Conservation (phyloP, 2,888 invertebrate species). For the Rapana venosa region DNA sequence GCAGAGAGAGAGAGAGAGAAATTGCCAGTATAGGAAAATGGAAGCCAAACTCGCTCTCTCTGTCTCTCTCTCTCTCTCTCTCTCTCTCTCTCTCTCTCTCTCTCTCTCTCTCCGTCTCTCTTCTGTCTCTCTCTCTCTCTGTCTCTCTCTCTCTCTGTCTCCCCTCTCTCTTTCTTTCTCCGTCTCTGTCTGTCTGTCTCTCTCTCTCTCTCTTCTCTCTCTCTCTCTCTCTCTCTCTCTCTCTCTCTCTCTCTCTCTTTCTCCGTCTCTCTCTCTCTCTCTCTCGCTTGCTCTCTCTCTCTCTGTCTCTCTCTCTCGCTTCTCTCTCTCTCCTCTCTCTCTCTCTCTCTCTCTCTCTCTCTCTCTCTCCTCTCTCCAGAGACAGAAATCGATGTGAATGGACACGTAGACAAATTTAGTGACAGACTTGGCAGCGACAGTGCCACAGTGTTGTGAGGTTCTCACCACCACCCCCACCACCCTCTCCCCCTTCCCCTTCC, state of each 20-base stretch:
- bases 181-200: neutral
- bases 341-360: too few relatives aligned
- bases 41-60: neutral
- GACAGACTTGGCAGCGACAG: too few relatives aligned
- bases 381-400: neutral
- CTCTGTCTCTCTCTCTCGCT: neutral
- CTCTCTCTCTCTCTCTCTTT: neutral
- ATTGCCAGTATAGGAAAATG: too few relatives aligned
- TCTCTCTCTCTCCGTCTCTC: neutral
- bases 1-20: too few relatives aligned
- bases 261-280: neutral
- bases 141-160: neutral
- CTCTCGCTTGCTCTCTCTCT: neutral
- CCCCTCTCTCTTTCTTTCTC: neutral
- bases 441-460: too few relatives aligned
- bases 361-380: neutral
- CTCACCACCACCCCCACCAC: too few relatives aligned
- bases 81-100: neutral
- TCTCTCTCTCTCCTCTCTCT: neutral
- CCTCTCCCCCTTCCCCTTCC: too few relatives aligned
- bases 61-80: neutral
- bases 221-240: neutral
- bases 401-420: too few relatives aligned
- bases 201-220: neutral
- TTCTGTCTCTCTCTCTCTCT: neutral